Evolutionary conservation across 2,888 invertebrate genomes (phyloP).

Genomic region (Amiota communis): DNA sequence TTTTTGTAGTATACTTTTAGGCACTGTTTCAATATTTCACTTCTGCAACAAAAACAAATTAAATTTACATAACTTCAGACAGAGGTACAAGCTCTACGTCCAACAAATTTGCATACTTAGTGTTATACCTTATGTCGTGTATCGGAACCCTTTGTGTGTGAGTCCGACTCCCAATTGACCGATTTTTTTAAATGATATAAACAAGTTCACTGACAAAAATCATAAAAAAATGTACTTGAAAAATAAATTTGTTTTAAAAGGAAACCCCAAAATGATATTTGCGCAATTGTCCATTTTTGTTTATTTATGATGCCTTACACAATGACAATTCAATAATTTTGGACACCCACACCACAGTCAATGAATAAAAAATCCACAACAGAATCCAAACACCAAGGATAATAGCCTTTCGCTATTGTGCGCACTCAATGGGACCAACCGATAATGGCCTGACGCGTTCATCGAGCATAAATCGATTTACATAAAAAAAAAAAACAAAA

Average conservation of each 20-base stretch:
- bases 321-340: slow-evolving; percentile 15
- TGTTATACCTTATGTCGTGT: no score
- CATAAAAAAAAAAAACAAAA: slow-evolving; percentile 1
- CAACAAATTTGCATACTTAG: no score
- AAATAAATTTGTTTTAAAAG: background rate
- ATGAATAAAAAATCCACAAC: background rate
- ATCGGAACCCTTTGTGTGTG: no score
- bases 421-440: background rate
- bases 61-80: no score
- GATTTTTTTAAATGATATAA: no score
- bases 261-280: background rate
- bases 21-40: no score
- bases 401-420: slow-evolving; percentile 22
- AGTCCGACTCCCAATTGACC: no score
- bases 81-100: no score
- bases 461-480: slow-evolving; percentile 20
- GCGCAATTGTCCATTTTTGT: background rate
- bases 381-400: slow-evolving; percentile 9
- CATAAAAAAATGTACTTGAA: no score
- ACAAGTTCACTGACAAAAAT: no score
- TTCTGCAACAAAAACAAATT: no score
- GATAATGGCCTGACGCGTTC: slow-evolving; percentile 10
- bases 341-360: background rate
- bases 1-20: no score
- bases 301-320: slow-evolving; percentile 21